Base-by-base conservation (phyloP, 2,113 vertebrate genomes). In the Rhea pennata region DNA sequence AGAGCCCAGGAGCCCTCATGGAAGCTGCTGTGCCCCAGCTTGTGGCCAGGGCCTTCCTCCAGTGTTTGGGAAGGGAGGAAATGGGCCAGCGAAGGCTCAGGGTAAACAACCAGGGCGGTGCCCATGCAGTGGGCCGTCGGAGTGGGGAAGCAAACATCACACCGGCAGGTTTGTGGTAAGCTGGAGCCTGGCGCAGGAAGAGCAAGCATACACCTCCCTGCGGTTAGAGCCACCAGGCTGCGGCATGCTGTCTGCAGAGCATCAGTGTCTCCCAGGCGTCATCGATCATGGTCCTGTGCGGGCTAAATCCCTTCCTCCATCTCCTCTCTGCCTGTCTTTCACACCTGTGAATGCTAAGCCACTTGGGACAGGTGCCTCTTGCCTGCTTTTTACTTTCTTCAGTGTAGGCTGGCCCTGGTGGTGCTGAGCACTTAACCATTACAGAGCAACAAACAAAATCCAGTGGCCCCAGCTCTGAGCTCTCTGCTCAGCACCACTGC, bases 321-420 rank as follows among this genome's bases (percentile, higher is more conserved):
- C 39, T 48, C 48, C 40, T 54, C 84, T 39, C 19, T 53, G 39
- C 24, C 33, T 46, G 29, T 46, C 44, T 15, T 46, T 31, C 39
- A 15, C 3, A 15, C 6, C 0, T 6, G 44, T 26, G 66, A 36
- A 53, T 12, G 14, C 10, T 1, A 6, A 61, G 39, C 0, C 0
- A 70, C 48, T 54, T 56, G 62, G 10, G n/a, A 40, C 54, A 50
- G 54, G 50, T 23, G 48, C 14, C n/a, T 36, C 48, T 64, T 70
- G 20, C 31, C 62, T 69, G 29, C 19, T 54, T 48, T n/a, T 46
- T 75, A 1, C 27, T 13, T 13, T 27, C 33, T 42, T 23, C n/a
- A 36, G 54, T 33, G 5, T 1, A 29, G 46, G 54, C 40, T 21
- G 24, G 40, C 48, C n/a, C 64, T 40, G 27, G 26, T 14, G 15